These are phyloP conservation scores for Yasuhikotakia modesta DNA, from an alignment of 2,797 vertebrate genomes.

Conservation along the genomic window DNA sequence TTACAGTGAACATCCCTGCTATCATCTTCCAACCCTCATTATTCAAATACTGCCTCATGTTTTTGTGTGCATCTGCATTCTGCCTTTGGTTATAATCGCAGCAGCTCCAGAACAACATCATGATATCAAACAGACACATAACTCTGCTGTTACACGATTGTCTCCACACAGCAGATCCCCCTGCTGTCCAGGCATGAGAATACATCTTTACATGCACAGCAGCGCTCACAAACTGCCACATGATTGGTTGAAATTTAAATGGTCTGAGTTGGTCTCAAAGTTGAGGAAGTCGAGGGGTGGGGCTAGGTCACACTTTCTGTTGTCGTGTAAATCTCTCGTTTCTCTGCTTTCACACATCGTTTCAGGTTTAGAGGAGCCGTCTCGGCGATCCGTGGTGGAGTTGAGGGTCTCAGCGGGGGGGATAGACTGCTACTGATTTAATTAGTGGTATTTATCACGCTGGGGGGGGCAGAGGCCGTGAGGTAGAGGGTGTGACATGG, in stretches of 20 bases:
- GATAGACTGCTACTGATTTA: slow-evolving; percentile 24
- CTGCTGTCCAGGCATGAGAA: slow-evolving; percentile 3
- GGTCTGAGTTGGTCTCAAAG: slow-evolving; percentile 27
- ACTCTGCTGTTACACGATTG: not conserved
- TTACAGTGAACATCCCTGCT: not conserved
- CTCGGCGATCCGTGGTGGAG: too few relatives aligned
- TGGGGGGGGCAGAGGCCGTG: not conserved
- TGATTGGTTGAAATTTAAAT: not conserved
- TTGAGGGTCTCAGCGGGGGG: too few relatives aligned
- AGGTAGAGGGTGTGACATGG: slow-evolving; percentile 43
- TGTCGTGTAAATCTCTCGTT: slow-evolving; percentile 19
- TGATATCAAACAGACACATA: slow-evolving; percentile 20
- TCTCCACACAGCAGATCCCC: not conserved
- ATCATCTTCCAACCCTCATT: not conserved
- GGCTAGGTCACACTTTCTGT: slow-evolving; percentile 17
- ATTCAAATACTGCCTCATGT: not conserved
- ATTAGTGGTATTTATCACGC: slow-evolving; percentile 27
- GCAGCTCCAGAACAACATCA: slow-evolving; percentile 14
- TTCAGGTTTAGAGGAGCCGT: slow-evolving; percentile 22
- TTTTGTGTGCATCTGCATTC: slow-evolving; percentile 18
- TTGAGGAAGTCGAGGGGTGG: slow-evolving; percentile 54
- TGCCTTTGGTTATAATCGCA: slow-evolving; percentile 16
- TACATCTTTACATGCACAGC: not conserved
- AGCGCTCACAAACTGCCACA: too few relatives aligned
- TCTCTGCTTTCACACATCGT: slow-evolving; percentile 28